phyloP scores from a whole-genome alignment of 2,113 vertebrate species.

The Shinisaurus crocodilurus region DNA sequence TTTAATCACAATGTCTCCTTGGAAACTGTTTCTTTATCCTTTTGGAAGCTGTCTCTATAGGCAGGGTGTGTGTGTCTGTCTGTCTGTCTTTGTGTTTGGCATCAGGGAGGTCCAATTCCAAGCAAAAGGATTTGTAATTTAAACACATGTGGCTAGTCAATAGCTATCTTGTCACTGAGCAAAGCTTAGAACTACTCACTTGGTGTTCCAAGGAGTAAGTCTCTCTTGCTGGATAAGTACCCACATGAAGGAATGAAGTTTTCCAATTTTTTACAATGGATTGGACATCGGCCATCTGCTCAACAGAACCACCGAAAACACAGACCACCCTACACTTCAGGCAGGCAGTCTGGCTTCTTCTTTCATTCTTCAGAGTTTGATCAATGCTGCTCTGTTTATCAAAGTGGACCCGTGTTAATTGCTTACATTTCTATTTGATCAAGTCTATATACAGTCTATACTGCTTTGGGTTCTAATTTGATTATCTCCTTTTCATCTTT shows the following conservation, averaged over 20 bases:
- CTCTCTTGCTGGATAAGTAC: conserved; percentile 17
- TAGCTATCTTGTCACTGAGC: not conserved
- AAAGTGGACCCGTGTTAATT: conserved; percentile 65
- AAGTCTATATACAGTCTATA: conserved; percentile 30
- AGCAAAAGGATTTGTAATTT: conserved; percentile 39
- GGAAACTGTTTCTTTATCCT: conserved; percentile 56
- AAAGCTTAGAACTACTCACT: not conserved
- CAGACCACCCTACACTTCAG: conserved; percentile 35
- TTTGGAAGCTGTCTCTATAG: conserved; percentile 46
- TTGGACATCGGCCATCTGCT: conserved; percentile 37
- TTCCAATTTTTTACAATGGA: not conserved
- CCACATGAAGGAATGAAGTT: not conserved
- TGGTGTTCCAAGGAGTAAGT: not conserved
- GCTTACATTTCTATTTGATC: conserved; percentile 65
- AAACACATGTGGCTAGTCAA: conserved; percentile 1
- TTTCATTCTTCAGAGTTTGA: conserved; percentile 52
- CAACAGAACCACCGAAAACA: not conserved
- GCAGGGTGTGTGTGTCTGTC: conserved; percentile 34
- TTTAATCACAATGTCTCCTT: conserved; percentile 61
- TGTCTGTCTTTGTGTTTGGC: conserved; percentile 41
- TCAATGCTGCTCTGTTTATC: conserved; percentile 55
- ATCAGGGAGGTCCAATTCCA: not conserved
- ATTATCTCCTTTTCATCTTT: conserved; percentile 58
- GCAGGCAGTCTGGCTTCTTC: conserved; percentile 46
- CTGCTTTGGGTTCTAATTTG: conserved; percentile 56